phyloP scores from a whole-genome alignment of 2,797 vertebrate genomes.

The Tenualosa ilisha region DNA sequence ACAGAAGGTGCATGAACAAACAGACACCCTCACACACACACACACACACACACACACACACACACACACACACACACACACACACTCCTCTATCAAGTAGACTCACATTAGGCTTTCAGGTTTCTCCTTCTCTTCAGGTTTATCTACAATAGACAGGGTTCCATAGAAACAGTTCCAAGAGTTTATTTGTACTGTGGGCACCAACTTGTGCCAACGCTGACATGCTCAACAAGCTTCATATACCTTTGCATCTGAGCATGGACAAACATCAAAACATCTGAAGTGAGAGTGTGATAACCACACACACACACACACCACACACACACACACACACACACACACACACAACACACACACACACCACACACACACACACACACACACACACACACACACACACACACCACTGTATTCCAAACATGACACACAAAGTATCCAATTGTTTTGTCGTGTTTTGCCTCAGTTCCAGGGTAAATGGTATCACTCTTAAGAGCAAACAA shows the following conservation, averaged over 20 bases:
- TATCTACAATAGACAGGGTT: too few species aligned
- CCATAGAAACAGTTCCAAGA: neutral
- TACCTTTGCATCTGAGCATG: neutral
- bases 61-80: slow-evolving; percentile 29
- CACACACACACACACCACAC: slow-evolving; percentile 24
- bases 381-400: slow-evolving; percentile 31
- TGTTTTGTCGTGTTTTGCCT: neutral
- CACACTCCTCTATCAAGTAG: slow-evolving; percentile 9
- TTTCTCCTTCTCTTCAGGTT: too few species aligned
- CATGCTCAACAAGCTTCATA: neutral
- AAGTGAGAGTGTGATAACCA: neutral
- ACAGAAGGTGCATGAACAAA: too few species aligned
- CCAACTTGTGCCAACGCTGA: neutral
- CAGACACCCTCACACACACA: slow-evolving; percentile 25
- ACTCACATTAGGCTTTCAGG: too few species aligned
- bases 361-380: neutral
- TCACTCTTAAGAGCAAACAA: neutral
- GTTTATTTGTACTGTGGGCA: neutral
- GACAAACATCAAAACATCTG: neutral
- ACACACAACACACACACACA: slow-evolving; percentile 7
- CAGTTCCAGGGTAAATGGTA: neutral
- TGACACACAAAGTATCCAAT: neutral
- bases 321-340: slow-evolving; percentile 24
- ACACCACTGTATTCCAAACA: neutral
- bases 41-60: slow-evolving; percentile 18